Conservation (phyloP, 1,140 invertebrate genomes). For the Drosophila malerkotliana region DNA sequence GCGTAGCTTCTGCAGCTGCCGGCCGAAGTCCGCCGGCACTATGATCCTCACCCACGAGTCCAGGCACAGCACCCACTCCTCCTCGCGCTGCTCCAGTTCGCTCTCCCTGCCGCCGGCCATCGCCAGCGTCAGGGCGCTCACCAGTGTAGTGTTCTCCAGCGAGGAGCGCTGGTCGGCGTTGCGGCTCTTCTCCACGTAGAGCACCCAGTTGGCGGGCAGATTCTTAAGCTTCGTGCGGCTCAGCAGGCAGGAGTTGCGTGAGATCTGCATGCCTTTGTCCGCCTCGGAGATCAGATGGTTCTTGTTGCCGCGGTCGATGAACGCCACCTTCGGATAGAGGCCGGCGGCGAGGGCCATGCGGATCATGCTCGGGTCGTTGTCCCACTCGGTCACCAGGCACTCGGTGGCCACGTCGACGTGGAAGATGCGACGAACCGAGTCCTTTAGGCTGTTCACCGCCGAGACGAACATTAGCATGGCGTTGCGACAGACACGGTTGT, state of each 20-base stretch:
- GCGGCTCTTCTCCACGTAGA: constrained; percentile 51
- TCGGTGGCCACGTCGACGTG: neutral
- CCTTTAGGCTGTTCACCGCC: constrained; percentile 50
- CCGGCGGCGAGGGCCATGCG: constrained; percentile 94
- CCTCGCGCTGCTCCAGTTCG: neutral
- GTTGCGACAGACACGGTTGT: constrained; percentile 45
- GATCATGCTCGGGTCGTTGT: constrained; percentile 93
- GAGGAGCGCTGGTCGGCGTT: constrained; percentile 1
- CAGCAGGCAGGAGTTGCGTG: constrained; percentile 38
- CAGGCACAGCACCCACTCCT: constrained; percentile 5
- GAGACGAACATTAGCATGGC: constrained; percentile 67
- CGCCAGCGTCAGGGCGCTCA: constrained; percentile 41
- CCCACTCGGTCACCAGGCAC: neutral
- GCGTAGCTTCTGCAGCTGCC: constrained; percentile 25
- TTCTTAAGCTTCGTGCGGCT: neutral
- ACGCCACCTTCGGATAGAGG: constrained; percentile 93
- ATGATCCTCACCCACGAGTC: constrained; percentile 41
- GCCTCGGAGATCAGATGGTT: constrained; percentile 25
- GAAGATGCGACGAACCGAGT: constrained; percentile 48
- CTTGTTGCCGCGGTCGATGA: constrained; percentile 23
- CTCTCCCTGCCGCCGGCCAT: constrained; percentile 39
- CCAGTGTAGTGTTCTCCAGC: constrained; percentile 38
- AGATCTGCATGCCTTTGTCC: constrained; percentile 35
- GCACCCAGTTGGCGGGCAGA: constrained; percentile 32
- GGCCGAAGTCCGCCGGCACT: neutral